These are phyloP conservation scores for Alexandromys fortis DNA, from an alignment of 2,113 vertebrate species.

Conservation along the genomic window DNA sequence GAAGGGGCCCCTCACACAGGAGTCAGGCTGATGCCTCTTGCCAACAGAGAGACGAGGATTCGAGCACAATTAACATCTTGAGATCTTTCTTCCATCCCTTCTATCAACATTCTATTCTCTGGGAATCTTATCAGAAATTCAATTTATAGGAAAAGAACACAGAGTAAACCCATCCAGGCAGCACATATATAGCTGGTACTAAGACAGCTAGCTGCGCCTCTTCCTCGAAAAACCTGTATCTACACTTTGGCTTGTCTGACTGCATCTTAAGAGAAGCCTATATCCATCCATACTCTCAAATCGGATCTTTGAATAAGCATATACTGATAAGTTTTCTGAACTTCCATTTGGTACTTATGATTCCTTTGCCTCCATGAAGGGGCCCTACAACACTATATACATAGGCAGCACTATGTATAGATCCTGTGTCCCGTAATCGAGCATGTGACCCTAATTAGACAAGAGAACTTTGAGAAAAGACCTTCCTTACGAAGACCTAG, in stretches of 20 bases:
- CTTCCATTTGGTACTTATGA: not conserved
- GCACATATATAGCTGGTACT: too few relatives aligned
- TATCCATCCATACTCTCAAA: not conserved
- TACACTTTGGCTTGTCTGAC: not conserved
- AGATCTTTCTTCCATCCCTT: not conserved
- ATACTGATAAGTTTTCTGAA: not conserved
- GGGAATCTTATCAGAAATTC: not conserved
- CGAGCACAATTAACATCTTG: not conserved
- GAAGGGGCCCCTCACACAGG: too few relatives aligned
- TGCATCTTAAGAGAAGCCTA: not conserved
- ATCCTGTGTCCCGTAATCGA: slow-evolving; percentile 14
- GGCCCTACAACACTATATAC: not conserved
- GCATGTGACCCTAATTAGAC: slow-evolving; percentile 46
- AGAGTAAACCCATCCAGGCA: not conserved
- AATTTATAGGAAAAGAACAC: not conserved
- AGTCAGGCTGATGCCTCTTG: not conserved
- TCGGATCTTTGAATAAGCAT: not conserved
- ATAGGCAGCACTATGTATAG: not conserved
- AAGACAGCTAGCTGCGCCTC: not conserved
- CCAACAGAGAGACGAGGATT: not conserved
- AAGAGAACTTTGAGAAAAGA: slow-evolving; percentile 68
- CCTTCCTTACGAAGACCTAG: slow-evolving; percentile 69
- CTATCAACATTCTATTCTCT: not conserved
- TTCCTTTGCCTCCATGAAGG: not conserved
- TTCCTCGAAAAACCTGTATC: not conserved